Base-by-base conservation (phyloP, 2,888 invertebrate genomes). In the Laothoe populi region DNA sequence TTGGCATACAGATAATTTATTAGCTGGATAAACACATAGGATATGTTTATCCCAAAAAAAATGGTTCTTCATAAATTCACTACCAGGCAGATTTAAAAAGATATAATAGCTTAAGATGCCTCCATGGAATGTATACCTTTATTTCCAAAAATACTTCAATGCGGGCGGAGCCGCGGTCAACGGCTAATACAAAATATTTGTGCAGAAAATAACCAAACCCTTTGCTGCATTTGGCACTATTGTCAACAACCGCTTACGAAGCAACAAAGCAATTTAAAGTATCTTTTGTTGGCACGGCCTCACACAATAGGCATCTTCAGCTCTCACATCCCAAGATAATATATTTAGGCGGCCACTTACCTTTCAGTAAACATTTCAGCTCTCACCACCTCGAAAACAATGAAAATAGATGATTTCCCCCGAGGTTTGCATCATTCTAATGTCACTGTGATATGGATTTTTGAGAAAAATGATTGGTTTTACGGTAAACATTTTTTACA, bases 331-430 rank as follows among this genome's bases (percentile, higher is more conserved):
- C 19, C 42, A 19, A 13, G 45, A 31, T 57, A 59, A 44, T 59
- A 45, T 45, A 4, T 44, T 19, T 31, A 45, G 16, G 0, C 24
- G 16, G 3, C 19, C 59, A 44, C 59, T 61, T 61, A 23, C 31
- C 57, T 61, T 61, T 60, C 49, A 19, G 26, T 8, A 42, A 48
- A 53, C 53, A 42, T 53, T 44, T 38, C 23, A 40, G 21, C 40
- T 46, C 40, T 45, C 46, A 19, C 23, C 45, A 5, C 19, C 19
- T 48, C 40, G 57, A 42, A 57, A 61, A 61, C 21, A n/a, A n/a
- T n/a, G 44, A 44, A 62, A 58, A 48, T 8, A 46, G 48, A 40
- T 58, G 48, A 58, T 62, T 62, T 62, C 62, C 58, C 62, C 11
- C 21, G 46, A 38, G 58, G 26, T 11, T 53, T 16, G 23, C 8